Evolutionary conservation across 2,113 vertebrate genomes (phyloP).

Genomic region (Pituophis catenifer): DNA sequence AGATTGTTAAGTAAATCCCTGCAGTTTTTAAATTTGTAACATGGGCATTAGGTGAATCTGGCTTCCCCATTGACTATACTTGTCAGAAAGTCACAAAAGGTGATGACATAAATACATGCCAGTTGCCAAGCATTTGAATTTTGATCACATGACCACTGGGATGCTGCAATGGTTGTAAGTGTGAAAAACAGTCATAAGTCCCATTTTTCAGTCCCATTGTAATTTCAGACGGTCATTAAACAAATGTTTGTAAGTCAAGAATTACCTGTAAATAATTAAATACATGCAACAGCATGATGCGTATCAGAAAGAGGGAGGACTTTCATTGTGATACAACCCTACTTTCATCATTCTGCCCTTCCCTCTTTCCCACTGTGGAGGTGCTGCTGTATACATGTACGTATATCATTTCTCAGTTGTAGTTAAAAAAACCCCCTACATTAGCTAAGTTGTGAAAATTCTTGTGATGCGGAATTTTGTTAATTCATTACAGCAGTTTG

Average conservation of each 20-base stretch:
- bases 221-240: neutral
- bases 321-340: neutral
- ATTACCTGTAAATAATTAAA: neutral
- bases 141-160: neutral
- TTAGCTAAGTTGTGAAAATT: neutral
- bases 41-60: neutral
- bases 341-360: neutral
- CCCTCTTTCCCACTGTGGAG: neutral
- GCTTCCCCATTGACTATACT: neutral
- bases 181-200: neutral
- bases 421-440: too few species aligned
- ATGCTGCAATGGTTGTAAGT: neutral
- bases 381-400: neutral
- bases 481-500: neutral
- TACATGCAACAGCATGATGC: neutral
- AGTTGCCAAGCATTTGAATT: neutral
- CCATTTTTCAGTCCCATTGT: too few species aligned
- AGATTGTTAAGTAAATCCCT: neutral
- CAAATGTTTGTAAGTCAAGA: neutral
- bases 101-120: neutral
- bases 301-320: neutral
- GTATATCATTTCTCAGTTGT: neutral
- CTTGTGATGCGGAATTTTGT: neutral
- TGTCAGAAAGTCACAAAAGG: neutral
- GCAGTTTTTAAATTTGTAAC: neutral